These are phyloP conservation scores for Aulostomus chinensis DNA, from an alignment of 2,797 vertebrate genomes.

Conservation along the genomic window DNA sequence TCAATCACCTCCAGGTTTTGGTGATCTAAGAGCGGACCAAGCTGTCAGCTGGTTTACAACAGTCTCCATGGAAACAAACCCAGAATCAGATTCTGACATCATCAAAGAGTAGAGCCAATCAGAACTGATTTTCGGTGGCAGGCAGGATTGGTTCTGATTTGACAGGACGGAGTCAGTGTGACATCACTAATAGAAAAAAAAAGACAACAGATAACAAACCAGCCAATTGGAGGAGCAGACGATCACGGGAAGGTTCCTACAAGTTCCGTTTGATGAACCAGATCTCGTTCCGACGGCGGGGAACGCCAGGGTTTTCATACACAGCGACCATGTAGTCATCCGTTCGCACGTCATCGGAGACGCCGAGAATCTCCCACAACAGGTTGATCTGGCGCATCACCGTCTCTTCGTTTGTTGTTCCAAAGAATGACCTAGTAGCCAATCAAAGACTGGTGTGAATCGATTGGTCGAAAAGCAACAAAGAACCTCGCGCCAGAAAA, in stretches of 20 bases:
- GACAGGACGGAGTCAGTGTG: too few relatives aligned
- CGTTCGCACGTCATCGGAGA: conserved; percentile 44
- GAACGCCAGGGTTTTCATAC: conserved; percentile 83
- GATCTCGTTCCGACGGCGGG: conserved; percentile 84
- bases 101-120: neutral
- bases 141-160: too few relatives aligned
- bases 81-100: neutral
- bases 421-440: conserved; percentile 70
- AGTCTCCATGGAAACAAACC: neutral
- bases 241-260: conserved; percentile 23
- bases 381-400: conserved; percentile 76
- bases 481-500: too few relatives aligned
- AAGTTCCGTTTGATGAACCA: conserved; percentile 80
- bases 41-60: neutral
- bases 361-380: conserved; percentile 82
- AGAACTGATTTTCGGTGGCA: too few relatives aligned
- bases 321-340: conserved; percentile 80
- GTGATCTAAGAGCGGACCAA: too few relatives aligned
- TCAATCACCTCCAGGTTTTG: too few relatives aligned
- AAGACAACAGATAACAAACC: neutral
- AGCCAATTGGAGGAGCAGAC: conserved; percentile 2
- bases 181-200: too few relatives aligned
- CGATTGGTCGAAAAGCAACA: too few relatives aligned
- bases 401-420: conserved; percentile 84
- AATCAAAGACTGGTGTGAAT: neutral